These are phyloP conservation scores for Chaenocephalus aceratus DNA, from an alignment of 2,113 vertebrate genomes.

Conservation along the genomic window DNA sequence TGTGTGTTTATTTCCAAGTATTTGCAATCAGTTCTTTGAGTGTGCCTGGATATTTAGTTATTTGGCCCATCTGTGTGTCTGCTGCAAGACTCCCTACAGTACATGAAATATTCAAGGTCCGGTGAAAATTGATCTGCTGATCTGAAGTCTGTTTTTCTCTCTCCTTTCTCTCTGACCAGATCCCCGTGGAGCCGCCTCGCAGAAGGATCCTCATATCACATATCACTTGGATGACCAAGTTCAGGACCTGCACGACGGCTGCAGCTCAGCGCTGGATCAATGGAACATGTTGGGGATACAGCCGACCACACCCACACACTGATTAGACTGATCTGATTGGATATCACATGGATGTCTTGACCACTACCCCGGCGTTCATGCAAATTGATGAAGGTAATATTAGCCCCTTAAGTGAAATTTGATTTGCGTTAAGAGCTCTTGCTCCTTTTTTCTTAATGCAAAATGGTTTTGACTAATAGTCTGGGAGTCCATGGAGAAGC, in stretches of 20 bases:
- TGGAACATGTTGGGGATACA: constrained; percentile 61
- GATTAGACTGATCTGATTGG: constrained; percentile 67
- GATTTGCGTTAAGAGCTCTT: constrained; percentile 62
- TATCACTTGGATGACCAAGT: constrained; percentile 79
- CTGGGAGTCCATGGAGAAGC: constrained; percentile 43
- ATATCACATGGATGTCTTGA: constrained; percentile 62
- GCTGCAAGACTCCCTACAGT: constrained; percentile 65
- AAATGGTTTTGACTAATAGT: constrained; percentile 66
- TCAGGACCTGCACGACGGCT: constrained; percentile 60
- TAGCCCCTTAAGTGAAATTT: constrained; percentile 62
- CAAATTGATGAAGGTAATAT: constrained; percentile 73
- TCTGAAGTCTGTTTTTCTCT: constrained; percentile 82
- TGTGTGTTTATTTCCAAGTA: constrained; percentile 49
- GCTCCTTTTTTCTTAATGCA: constrained; percentile 46
- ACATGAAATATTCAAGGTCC: constrained; percentile 87
- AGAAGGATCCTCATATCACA: constrained; percentile 72
- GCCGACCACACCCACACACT: constrained; percentile 67
- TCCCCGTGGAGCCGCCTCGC: constrained; percentile 84
- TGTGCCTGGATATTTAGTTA: constrained; percentile 62
- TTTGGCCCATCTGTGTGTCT: constrained; percentile 75
- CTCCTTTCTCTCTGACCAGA: constrained; percentile 81
- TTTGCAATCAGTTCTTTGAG: background rate
- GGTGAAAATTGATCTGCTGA: constrained; percentile 91
- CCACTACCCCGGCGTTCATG: constrained; percentile 60
- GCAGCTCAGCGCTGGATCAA: constrained; percentile 66